Evolutionary conservation across 2,888 invertebrate species (phyloP), one percentile per base, ranked within the genome.

Genomic region (Gortyna flavago): DNA sequence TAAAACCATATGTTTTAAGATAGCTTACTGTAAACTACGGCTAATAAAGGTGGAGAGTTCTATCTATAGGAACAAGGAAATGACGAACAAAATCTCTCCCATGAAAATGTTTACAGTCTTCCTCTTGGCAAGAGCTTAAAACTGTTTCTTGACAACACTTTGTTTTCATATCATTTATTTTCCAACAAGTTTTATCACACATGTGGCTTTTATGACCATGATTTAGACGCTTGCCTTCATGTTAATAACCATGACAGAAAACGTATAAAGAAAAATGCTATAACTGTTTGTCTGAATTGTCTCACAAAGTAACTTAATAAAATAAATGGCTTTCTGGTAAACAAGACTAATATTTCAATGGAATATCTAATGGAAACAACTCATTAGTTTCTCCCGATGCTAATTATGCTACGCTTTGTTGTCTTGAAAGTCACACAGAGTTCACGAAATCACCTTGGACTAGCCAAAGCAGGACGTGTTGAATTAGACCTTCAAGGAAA

Each of bases 51-150:
- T 73, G 35, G 21, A 61, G 57, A 69, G 9, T 78, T 84, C 78
- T 84, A 72, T 75, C 62, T 84, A 72, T 69, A 80, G 76, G 62
- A 51, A 18, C 70, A 35, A 61, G 84, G 70, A 84, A 84, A 67
- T 84, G 77, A 73, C 77, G 72, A 64, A 80, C 21, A 35, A 48
- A 70, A 41, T 67, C 65, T 80, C 54, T 80, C 48, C 35, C n/a
- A 54, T 35, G 35, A 35, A 35, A 66, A 82, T 44, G 29, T 69
- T 80, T 29, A 80, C 32, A 48, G 64, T 72, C 5, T 78, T 80
- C 73, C 73, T 79, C 51, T 85, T 85, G 85, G 85, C 85, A 84
- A 69, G 72, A 61, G 61, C 32, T 69, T 72, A 57, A n/a, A n/a
- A 59, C 25, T 59, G 64, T 75, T 83, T 62, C 35, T 54, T 69